Evolutionary conservation across 2,888 invertebrate species (phyloP), one percentile per base, ranked within the genome.

Genomic region (Pyrocoelia pectoralis): DNA sequence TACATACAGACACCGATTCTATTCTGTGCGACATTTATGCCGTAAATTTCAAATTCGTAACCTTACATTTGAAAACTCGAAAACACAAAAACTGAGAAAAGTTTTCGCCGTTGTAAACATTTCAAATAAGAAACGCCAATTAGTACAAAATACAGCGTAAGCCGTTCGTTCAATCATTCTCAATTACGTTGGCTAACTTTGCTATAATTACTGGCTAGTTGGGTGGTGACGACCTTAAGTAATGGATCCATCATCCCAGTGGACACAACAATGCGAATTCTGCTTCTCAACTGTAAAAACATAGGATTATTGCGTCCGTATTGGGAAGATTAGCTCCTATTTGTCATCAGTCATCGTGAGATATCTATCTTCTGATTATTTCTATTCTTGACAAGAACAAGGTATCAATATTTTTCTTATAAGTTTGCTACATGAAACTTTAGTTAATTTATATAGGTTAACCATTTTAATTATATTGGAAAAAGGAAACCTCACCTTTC

Each of bases 211-310:
- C 78, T 74, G 76, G 75, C 72, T 73, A 74, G 74, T 72, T 72
- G 68, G 69, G 61, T 64, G 72, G 72, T 81, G 81, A 81, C 79
- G 80, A 77, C 77, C 76, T 78, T 80, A 81, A 81, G 80, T 81
- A 81, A 82, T 81, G 82, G 82, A 82, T 82, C 81, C 81, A 81
- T 82, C 82, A 82, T 82, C 81, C 82, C 80, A 72, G 66, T 75
- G 80, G 80, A 80, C 78, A 77, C 70, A 74, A 70, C 73, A 70
- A 69, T 71, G 68, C 65, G 70, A 69, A 69, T 68, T 65, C 68
- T 61, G 67, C 69, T 61, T 64, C 53, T 58, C 61, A 61, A 65
- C 59, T 29, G 61, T 66, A 73, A 74, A 74, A 75, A 74, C 76
- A 73, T 74, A 74, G 73, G 73, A 68, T 66, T 67, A 53, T 61